These are phyloP conservation scores for Strigops habroptila DNA, from an alignment of 2,113 vertebrate genomes.

Conservation along the genomic window DNA sequence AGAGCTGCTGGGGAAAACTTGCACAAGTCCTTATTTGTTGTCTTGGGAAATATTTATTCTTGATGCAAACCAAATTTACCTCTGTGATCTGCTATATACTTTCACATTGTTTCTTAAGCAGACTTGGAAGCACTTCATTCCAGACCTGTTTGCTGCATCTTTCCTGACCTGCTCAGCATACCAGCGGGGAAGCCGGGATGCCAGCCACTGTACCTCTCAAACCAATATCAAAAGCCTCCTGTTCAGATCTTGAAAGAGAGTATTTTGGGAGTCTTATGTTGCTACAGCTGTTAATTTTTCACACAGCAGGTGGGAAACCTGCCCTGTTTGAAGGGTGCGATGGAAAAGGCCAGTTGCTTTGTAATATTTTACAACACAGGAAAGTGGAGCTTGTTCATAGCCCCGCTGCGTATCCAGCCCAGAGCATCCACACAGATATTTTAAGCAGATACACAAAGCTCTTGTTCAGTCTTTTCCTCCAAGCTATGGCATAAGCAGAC, in stretches of 20 bases:
- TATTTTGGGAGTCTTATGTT: background rate
- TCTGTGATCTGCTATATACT: background rate
- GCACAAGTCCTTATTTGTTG: background rate
- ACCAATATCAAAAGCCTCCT: background rate
- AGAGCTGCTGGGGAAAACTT: background rate
- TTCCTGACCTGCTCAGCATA: rapidly evolving
- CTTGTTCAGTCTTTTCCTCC: background rate
- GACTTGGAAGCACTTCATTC: background rate
- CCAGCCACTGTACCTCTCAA: background rate
- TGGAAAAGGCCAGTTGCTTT: background rate
- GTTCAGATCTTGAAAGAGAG: background rate
- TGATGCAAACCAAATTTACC: background rate
- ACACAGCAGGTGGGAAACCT: constrained; percentile 8
- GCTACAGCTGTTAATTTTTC: constrained; percentile 31
- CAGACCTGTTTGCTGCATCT: background rate
- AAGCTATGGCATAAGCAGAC: background rate
- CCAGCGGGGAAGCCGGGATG: rapidly evolving
- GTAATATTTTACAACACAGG: background rate
- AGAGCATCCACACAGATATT: constrained; percentile 1
- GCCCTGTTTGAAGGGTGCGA: background rate
- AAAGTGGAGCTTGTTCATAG: background rate
- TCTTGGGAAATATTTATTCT: background rate
- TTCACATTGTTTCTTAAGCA: background rate
- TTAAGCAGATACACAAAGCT: constrained; percentile 2
- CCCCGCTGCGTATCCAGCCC: background rate